Percentiles rank a stretch among this genome's conserved stretches.
These are phyloP conservation scores for Spilogale gracilis DNA, from an alignment of 2,113 vertebrate genomes.

Conservation along the genomic window DNA sequence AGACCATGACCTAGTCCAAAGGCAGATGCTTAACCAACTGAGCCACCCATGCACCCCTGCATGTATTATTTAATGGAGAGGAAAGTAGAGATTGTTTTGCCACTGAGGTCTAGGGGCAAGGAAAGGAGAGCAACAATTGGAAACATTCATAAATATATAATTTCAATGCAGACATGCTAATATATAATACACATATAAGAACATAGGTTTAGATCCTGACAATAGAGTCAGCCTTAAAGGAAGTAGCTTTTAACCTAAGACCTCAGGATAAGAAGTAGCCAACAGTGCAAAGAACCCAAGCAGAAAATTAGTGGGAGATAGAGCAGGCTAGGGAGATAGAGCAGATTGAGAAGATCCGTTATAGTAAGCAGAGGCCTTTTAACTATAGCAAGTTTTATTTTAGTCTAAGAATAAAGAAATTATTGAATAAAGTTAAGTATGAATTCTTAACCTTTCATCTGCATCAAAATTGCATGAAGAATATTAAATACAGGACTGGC, in stretches of 20 bases:
- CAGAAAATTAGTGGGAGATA: background rate
- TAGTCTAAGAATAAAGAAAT: conserved; percentile 5
- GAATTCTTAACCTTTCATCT: background rate
- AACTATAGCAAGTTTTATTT: conserved; percentile 24
- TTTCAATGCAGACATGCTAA: background rate
- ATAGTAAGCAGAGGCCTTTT: conserved; percentile 2
- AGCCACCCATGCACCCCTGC: background rate
- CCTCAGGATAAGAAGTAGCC: background rate
- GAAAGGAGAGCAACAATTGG: background rate
- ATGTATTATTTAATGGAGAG: background rate
- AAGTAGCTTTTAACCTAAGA: conserved; percentile 33
- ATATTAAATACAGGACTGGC: background rate
- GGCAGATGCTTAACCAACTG: too few species aligned
- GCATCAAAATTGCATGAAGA: background rate
- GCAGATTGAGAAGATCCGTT: background rate
- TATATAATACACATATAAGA: background rate
- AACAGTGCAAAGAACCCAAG: background rate
- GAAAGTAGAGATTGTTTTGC: background rate
- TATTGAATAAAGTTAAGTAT: background rate
- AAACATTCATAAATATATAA: conserved; percentile 32
- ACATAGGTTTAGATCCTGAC: background rate
- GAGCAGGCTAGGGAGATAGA: background rate
- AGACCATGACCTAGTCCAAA: too few species aligned
- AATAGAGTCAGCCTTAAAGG: background rate
- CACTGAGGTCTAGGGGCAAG: background rate